A percentile compares a stretch with the other conserved stretches of the same genome.
phyloP scores from a whole-genome alignment of 2,797 vertebrate genomes.

The Xenops minutus region DNA sequence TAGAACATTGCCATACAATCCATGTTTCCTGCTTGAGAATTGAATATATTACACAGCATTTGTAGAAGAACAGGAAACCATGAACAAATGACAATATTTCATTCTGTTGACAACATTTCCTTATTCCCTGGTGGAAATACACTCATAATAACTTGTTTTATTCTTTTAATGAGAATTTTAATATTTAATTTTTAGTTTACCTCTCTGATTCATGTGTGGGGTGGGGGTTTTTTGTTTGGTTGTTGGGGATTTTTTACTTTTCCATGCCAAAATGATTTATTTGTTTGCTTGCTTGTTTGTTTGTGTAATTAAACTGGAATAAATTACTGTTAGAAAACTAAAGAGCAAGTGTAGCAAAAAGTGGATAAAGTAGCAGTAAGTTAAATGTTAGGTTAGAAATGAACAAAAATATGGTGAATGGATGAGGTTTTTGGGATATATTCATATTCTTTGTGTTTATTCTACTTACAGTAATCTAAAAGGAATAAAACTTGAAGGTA shows the following conservation, averaged over 20 bases:
- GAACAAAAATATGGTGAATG: neutral
- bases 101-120: neutral
- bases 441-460: neutral
- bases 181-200: neutral
- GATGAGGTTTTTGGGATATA: neutral
- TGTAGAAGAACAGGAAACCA: neutral
- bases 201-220: neutral
- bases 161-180: neutral
- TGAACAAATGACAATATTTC: neutral
- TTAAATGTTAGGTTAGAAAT: neutral
- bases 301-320: conserved; percentile 45
- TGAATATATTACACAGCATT: neutral
- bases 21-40: neutral
- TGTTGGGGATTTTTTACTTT: neutral
- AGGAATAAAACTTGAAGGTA: neutral
- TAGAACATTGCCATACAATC: neutral
- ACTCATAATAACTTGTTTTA: neutral
- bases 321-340: conserved; percentile 34
- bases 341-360: conserved; percentile 34
- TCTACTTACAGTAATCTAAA: neutral
- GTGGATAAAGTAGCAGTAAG: neutral
- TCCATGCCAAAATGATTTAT: conserved; percentile 46
- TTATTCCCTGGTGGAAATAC: neutral
- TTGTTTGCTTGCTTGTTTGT: conserved; percentile 27
- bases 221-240: neutral